Conservation (phyloP, 2,113 vertebrate species). For the Callaeas wilsoni region DNA sequence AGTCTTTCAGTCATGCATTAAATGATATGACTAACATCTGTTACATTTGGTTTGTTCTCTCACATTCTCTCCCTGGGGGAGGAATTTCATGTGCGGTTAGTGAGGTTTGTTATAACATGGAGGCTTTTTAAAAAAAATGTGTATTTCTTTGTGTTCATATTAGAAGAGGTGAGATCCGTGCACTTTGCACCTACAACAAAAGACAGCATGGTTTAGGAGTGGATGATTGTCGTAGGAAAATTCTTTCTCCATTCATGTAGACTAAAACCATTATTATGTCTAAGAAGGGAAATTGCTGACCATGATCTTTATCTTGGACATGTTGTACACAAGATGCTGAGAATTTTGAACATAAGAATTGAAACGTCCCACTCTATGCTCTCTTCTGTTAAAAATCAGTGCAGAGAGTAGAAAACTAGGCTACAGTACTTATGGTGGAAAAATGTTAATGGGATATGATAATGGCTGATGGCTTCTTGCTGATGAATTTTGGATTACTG, state of each 20-base stretch:
- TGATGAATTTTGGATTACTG: not conserved
- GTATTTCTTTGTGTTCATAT: not conserved
- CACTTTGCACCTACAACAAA: not conserved
- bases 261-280: not conserved
- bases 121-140: rapidly evolving
- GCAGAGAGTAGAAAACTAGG: not conserved
- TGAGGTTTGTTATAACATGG: not conserved
- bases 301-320: not conserved
- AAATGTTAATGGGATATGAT: not conserved
- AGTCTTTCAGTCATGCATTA: slow-evolving; percentile 49
- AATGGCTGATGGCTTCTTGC: not conserved
- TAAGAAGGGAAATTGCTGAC: not conserved
- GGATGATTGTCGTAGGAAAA: not conserved
- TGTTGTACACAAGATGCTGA: not conserved
- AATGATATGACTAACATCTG: slow-evolving; percentile 33
- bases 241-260: not conserved
- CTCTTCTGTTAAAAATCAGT: not conserved
- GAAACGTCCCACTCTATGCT: not conserved
- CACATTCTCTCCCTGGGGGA: not conserved
- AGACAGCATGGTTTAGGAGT: not conserved
- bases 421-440: not conserved
- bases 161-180: not conserved
- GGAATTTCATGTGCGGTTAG: not conserved
- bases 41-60: slow-evolving; percentile 4
- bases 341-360: not conserved